Conservation (phyloP, 2,797 vertebrate genomes). For the Falco novaeseelandiae region DNA sequence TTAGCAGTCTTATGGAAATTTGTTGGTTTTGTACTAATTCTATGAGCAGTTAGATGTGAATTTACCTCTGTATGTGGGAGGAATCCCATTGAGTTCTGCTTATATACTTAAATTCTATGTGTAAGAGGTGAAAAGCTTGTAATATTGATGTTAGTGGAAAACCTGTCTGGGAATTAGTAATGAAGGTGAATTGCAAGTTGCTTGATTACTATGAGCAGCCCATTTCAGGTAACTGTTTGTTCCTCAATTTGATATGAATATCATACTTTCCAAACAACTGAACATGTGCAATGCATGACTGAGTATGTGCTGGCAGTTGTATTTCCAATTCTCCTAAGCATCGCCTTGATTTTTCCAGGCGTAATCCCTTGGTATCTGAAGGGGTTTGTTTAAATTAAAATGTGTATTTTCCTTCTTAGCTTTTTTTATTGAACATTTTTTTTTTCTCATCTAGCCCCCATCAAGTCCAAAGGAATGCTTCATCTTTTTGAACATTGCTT, state of each 20-base stretch:
- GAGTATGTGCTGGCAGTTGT: neutral
- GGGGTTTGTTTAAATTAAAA: neutral
- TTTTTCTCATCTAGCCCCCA: neutral
- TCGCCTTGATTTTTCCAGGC: neutral
- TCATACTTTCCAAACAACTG: neutral
- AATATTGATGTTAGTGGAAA: neutral
- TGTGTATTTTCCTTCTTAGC: neutral
- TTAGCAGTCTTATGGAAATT: neutral
- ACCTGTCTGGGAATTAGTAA: neutral
- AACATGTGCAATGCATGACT: neutral
- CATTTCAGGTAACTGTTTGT: neutral
- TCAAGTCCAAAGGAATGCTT: neutral
- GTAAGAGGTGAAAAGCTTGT: neutral
- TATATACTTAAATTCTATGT: neutral
- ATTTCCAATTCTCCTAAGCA: neutral
- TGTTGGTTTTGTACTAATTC: neutral
- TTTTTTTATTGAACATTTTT: neutral
- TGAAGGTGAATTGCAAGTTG: neutral
- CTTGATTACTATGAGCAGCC: neutral
- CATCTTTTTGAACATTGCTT: neutral
- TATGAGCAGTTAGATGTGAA: neutral
- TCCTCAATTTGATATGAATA: neutral
- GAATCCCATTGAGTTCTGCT: constrained; percentile 12
- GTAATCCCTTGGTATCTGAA: neutral
- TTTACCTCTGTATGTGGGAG: constrained; percentile 5